These are phyloP conservation scores for Kryphioiulus occultus DNA, from an alignment of 2,888 invertebrate species.

Conservation along the genomic window DNA sequence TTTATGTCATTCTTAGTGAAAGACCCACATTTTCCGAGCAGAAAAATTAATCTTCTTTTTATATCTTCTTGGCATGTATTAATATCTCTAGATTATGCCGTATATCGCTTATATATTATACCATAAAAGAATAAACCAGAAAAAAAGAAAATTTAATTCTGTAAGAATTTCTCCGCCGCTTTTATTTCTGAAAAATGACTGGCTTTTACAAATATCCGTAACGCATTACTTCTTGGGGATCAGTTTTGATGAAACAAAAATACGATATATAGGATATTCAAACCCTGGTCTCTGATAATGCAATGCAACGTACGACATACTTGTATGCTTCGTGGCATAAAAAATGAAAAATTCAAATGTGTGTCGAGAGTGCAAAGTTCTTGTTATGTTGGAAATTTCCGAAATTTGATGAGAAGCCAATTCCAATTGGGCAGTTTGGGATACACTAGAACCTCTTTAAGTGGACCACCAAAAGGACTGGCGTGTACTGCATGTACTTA, in stretches of 20 bases:
- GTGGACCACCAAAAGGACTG: no score
- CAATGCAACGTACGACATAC: background rate
- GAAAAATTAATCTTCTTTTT: slow-evolving; percentile 46
- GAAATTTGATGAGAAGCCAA: no score
- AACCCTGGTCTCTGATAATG: background rate
- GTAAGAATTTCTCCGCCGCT: slow-evolving; percentile 12
- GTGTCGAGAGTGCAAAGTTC: no score
- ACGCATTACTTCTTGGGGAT: background rate
- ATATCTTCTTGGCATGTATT: slow-evolving; percentile 40
- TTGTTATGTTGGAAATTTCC: no score
- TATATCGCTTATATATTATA: slow-evolving; percentile 40
- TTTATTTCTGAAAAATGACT: slow-evolving; percentile 11
- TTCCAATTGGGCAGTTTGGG: no score
- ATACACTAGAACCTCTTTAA: no score
- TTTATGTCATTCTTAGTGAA: slow-evolving; percentile 45
- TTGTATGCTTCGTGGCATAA: no score
- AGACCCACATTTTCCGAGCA: slow-evolving; percentile 44
- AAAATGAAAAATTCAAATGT: no score
- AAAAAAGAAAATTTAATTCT: slow-evolving; percentile 34
- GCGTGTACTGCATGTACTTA: no score
- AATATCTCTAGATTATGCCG: slow-evolving; percentile 38
- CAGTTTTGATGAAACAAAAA: slow-evolving; percentile 36
- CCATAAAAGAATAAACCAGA: slow-evolving; percentile 36
- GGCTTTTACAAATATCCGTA: slow-evolving; percentile 11
- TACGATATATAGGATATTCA: background rate